Percentiles rank a stretch among this genome's conserved stretches.
These are phyloP conservation scores for Eublepharis macularius DNA, from an alignment of 2,113 vertebrate genomes.

Conservation along the genomic window DNA sequence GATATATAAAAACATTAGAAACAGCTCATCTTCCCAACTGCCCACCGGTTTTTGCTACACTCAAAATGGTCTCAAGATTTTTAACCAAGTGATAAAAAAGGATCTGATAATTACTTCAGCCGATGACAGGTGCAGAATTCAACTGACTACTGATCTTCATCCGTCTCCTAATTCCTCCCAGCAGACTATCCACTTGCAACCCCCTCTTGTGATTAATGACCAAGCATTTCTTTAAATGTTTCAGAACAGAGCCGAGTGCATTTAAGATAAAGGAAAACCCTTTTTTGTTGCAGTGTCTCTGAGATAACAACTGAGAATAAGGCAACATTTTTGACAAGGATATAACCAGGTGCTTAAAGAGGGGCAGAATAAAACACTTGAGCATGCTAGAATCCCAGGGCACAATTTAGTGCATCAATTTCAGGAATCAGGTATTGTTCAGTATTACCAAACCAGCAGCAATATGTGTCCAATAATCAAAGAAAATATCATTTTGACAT, in stretches of 20 bases:
- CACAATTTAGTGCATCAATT: not conserved
- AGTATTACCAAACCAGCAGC: too few relatives aligned
- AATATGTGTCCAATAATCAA: too few relatives aligned
- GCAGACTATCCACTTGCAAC: not conserved
- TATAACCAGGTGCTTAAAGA: not conserved
- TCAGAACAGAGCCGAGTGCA: not conserved
- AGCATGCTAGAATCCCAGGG: not conserved
- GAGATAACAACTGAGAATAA: too few relatives aligned
- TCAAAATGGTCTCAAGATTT: not conserved
- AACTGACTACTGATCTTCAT: not conserved
- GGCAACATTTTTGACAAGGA: too few relatives aligned
- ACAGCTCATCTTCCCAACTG: too few relatives aligned
- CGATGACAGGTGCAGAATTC: too few relatives aligned
- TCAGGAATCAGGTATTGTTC: not conserved
- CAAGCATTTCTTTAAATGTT: not conserved
- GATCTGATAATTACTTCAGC: not conserved
- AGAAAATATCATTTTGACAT: too few relatives aligned
- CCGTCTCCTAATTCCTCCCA: not conserved
- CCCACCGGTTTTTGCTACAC: not conserved
- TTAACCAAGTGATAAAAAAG: conserved; percentile 27
- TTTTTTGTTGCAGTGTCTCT: not conserved
- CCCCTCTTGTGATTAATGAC: not conserved
- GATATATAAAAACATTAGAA: too few relatives aligned
- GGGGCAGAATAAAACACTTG: not conserved
- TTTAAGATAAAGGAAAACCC: not conserved